Evolutionary conservation across 2,113 vertebrate genomes (phyloP).

Genomic region (Spermophilus dauricus): DNA sequence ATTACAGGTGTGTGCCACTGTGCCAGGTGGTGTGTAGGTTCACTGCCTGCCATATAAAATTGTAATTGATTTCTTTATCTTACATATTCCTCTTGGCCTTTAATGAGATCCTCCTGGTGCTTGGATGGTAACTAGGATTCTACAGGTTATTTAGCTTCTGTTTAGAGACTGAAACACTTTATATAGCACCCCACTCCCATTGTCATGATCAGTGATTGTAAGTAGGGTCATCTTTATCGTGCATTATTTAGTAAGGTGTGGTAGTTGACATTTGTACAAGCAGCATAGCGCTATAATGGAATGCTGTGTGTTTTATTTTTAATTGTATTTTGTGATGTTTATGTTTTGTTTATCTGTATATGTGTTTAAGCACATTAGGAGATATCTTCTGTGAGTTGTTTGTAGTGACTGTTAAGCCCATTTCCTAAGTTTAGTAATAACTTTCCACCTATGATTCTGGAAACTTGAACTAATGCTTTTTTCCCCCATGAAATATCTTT

Average conservation of each 20-base stretch:
- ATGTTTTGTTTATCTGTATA: background rate
- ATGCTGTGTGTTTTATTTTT: background rate
- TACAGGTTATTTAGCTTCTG: background rate
- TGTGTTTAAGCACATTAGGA: background rate
- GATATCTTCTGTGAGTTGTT: background rate
- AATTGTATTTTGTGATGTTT: conserved; percentile 1
- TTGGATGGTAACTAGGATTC: background rate
- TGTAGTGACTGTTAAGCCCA: background rate
- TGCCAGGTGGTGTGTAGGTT: background rate
- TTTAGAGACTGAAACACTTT: background rate
- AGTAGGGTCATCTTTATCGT: background rate
- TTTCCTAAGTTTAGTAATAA: conserved; percentile 3
- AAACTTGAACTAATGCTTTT: background rate
- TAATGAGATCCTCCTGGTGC: background rate
- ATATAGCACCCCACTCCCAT: background rate
- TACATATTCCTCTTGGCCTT: background rate
- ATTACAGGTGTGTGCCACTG: too few species aligned
- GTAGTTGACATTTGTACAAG: background rate
- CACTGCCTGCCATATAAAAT: background rate
- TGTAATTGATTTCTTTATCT: background rate
- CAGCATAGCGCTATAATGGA: background rate
- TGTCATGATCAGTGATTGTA: background rate
- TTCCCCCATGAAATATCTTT: background rate
- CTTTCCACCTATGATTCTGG: background rate
- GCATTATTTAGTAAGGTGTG: conserved; percentile 7